Percentiles rank a stretch among this genome's conserved stretches.
Evolutionary conservation across 2,797 vertebrate species (phyloP).

Genomic region (Etheostoma perlongum): DNA sequence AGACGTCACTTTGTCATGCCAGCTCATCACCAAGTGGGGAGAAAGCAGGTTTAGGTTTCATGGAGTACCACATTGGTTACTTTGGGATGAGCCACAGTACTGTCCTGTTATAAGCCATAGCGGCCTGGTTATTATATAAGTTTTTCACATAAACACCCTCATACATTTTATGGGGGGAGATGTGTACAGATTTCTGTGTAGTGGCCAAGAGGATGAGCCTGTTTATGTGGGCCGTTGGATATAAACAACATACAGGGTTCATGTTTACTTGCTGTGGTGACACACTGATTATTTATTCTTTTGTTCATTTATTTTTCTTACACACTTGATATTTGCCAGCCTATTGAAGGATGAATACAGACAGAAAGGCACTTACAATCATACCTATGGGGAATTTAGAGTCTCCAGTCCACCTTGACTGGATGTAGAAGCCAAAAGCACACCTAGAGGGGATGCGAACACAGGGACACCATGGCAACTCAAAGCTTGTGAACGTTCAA

Average conservation of each 20-base stretch:
- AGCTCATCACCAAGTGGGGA: conserved; percentile 58
- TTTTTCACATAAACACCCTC: conserved; percentile 54
- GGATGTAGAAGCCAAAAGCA: conserved; percentile 23
- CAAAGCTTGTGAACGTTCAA: background rate
- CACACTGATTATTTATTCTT: conserved; percentile 15
- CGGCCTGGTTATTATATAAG: conserved; percentile 51
- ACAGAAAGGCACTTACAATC: conserved; percentile 35
- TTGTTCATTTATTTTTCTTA: conserved; percentile 26
- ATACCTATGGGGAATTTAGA: conserved; percentile 67
- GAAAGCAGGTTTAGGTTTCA: conserved; percentile 58
- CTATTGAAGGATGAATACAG: conserved; percentile 26
- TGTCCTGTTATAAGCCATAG: conserved; percentile 65
- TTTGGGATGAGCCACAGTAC: conserved; percentile 59
- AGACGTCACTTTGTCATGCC: conserved; percentile 62
- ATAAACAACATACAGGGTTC: conserved; percentile 34
- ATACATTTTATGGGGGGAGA: conserved; percentile 29
- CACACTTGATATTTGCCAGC: conserved; percentile 13
- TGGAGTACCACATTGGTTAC: conserved; percentile 62
- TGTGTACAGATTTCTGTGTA: conserved; percentile 21
- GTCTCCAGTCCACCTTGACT: conserved; percentile 51
- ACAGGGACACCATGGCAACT: conserved; percentile 14
- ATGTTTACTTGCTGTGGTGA: conserved; percentile 9
- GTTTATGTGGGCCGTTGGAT: conserved; percentile 6
- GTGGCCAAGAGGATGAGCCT: conserved; percentile 10
- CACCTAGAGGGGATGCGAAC: conserved; percentile 19